Conservation (phyloP, 2,888 invertebrate species). For the Nebria salina region DNA sequence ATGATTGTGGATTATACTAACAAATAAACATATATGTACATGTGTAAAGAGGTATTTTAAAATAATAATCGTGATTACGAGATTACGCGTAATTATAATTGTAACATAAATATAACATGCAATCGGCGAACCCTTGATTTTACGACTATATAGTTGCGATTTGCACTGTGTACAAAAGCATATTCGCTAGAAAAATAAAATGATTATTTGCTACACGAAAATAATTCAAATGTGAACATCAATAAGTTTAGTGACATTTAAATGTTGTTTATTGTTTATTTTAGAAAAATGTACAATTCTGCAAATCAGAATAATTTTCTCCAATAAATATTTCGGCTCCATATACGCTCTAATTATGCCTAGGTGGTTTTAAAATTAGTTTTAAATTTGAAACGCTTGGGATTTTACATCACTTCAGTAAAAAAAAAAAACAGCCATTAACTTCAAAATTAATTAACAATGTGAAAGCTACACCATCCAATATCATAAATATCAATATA, state of each 20-base stretch:
- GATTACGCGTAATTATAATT: slow-evolving; percentile 1
- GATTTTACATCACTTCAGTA: neutral
- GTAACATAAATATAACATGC: neutral
- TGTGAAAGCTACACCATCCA: slow-evolving; percentile 20
- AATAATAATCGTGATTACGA: neutral
- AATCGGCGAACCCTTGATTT: neutral
- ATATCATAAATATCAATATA: slow-evolving; percentile 1
- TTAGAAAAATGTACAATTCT: neutral
- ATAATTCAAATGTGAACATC: too few species aligned
- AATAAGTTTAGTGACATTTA: too few species aligned
- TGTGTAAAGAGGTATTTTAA: neutral
- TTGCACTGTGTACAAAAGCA: neutral
- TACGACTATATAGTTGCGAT: neutral
- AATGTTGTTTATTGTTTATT: too few species aligned
- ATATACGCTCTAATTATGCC: neutral
- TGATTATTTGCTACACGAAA: neutral
- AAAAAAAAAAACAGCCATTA: neutral
- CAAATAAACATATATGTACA: neutral
- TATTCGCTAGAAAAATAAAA: neutral
- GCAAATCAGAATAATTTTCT: neutral
- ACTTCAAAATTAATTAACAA: slow-evolving; percentile 38
- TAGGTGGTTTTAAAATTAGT: neutral
- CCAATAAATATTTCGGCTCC: neutral
- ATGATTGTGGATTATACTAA: neutral
- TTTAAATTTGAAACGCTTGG: neutral